Evolutionary conservation across 2,797 vertebrate species (phyloP).

Genomic region (Amazonetta brasiliensis): DNA sequence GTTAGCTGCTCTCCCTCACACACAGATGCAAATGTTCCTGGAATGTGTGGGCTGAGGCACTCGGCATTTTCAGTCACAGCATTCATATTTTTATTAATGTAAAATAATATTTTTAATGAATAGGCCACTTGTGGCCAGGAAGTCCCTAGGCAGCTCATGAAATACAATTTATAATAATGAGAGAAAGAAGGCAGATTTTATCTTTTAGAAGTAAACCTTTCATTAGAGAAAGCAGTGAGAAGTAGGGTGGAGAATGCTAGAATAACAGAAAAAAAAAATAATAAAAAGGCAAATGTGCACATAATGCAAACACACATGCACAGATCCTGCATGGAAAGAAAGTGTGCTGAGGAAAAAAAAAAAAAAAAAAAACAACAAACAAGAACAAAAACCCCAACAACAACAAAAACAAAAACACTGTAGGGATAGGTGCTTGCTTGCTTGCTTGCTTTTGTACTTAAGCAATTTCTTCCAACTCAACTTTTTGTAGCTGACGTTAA

Average conservation of each 20-base stretch:
- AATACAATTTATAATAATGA: constrained; percentile 7
- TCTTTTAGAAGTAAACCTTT: neutral
- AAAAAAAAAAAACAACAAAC: neutral
- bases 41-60: neutral
- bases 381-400: too few relatives aligned
- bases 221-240: neutral
- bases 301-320: neutral
- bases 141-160: neutral
- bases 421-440: neutral
- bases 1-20: neutral
- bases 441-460: neutral
- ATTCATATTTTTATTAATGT: neutral
- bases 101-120: neutral
- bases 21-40: rapidly evolving
- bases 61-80: neutral
- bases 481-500: constrained; percentile 31
- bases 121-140: neutral
- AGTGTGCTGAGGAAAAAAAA: neutral
- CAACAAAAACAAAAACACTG: neutral
- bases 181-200: neutral
- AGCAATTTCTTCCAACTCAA: constrained; percentile 7
- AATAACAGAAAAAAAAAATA: neutral
- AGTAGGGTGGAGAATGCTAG: neutral
- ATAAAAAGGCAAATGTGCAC: neutral
- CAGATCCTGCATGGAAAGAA: neutral